Percentiles rank a stretch among this genome's conserved stretches.
These are phyloP conservation scores for Columbina picui DNA, from an alignment of 2,113 vertebrate genomes.

Conservation along the genomic window DNA sequence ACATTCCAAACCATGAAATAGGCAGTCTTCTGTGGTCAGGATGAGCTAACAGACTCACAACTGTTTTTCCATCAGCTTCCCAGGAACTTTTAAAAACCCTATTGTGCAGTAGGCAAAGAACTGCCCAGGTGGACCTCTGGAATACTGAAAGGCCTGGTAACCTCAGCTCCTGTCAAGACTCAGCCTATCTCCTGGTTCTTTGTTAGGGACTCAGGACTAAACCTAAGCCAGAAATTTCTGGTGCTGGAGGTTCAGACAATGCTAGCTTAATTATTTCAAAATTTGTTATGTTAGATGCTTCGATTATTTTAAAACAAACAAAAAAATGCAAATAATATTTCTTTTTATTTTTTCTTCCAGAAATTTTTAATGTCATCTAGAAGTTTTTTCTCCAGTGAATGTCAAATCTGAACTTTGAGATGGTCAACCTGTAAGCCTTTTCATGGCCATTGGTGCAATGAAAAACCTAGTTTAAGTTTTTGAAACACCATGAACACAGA, in stretches of 20 bases:
- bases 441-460: not conserved
- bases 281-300: not conserved
- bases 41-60: not conserved
- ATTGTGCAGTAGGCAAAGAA: not conserved
- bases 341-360: not conserved
- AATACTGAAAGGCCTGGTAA: not conserved
- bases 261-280: not conserved
- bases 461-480: not conserved
- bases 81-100: not conserved
- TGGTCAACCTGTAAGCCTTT: not conserved
- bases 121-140: not conserved
- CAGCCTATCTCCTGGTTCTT: not conserved
- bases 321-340: too few species aligned
- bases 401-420: not conserved
- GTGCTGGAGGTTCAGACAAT: not conserved
- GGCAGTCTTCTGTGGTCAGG: not conserved
- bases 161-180: not conserved
- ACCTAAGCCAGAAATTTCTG: not conserved
- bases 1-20: not conserved
- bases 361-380: not conserved
- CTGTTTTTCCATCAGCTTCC: not conserved
- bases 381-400: not conserved
- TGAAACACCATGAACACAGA: not conserved
- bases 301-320: not conserved
- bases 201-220: not conserved